phyloP scores from a whole-genome alignment of 2,113 vertebrate species.

The Sebastes fasciatus region DNA sequence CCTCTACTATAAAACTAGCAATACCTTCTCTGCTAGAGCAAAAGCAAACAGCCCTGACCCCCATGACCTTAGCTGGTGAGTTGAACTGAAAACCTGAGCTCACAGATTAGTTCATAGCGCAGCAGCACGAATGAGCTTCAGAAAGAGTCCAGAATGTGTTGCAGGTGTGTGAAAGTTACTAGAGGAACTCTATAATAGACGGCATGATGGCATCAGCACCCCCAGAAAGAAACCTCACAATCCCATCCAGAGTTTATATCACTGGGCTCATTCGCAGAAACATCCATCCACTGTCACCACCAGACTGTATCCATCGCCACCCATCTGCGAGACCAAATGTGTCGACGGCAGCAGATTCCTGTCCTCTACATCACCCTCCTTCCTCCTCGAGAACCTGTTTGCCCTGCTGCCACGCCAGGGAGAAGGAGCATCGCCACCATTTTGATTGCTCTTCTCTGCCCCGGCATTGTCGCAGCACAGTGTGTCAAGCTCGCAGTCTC shows the following conservation, averaged over 20 bases:
- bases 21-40: slow-evolving; percentile 1
- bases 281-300: slow-evolving; percentile 48
- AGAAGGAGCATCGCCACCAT: slow-evolving; percentile 85
- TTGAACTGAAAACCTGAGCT: slow-evolving; percentile 21
- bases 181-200: slow-evolving; percentile 32
- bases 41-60: slow-evolving; percentile 32
- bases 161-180: slow-evolving; percentile 62
- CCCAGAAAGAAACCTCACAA: slow-evolving; percentile 26
- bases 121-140: slow-evolving; percentile 16
- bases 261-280: slow-evolving; percentile 54
- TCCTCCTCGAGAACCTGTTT: slow-evolving; percentile 83
- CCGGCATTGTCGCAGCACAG: slow-evolving; percentile 83
- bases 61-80: slow-evolving; percentile 12
- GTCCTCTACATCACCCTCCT: slow-evolving; percentile 49
- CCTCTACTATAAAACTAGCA: not conserved
- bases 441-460: slow-evolving; percentile 85
- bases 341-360: slow-evolving; percentile 66
- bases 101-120: slow-evolving; percentile 12
- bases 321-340: slow-evolving; percentile 54
- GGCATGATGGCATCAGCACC: not conserved
- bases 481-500: slow-evolving; percentile 82
- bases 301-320: slow-evolving; percentile 49
- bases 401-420: slow-evolving; percentile 80
- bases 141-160: slow-evolving; percentile 46
- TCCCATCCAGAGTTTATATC: slow-evolving; percentile 26